phyloP scores from a whole-genome alignment of 2,888 invertebrate species.

The Teleogryllus oceanicus region DNA sequence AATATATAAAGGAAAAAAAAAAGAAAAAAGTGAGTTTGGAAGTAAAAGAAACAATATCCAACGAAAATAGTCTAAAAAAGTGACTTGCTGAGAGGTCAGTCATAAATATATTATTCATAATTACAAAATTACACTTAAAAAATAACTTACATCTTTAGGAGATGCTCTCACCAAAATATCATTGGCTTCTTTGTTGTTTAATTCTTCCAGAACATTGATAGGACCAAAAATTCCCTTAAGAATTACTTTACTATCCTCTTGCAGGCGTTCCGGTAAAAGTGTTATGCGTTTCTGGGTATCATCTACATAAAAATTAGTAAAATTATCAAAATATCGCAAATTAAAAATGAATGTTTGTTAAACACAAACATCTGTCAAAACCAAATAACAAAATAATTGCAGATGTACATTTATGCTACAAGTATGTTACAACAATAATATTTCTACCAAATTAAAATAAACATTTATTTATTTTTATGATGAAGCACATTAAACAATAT shows the following conservation, averaged over 20 bases:
- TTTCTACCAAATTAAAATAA: too few relatives aligned
- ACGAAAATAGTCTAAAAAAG: too few relatives aligned
- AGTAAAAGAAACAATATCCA: neutral
- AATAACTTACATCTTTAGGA: slow-evolving; percentile 54
- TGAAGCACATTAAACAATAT: too few relatives aligned
- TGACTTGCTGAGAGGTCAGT: too few relatives aligned
- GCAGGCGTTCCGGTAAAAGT: slow-evolving; percentile 65
- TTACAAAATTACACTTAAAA: neutral
- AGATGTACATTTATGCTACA: too few relatives aligned
- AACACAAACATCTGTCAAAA: too few relatives aligned
- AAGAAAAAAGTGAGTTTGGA: neutral
- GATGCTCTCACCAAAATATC: slow-evolving; percentile 75
- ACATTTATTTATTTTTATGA: too few relatives aligned
- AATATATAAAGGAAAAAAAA: too few relatives aligned
- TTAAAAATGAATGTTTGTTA: too few relatives aligned
- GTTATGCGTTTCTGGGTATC: slow-evolving; percentile 73
- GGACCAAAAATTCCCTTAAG: slow-evolving; percentile 62
- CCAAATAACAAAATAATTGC: too few relatives aligned
- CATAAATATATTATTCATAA: neutral
- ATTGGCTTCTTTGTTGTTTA: slow-evolving; percentile 73
- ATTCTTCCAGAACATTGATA: slow-evolving; percentile 61
- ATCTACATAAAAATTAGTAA: slow-evolving; percentile 4
- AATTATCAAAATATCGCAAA: too few relatives aligned
- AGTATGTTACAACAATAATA: too few relatives aligned
- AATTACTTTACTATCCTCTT: slow-evolving; percentile 62